phyloP scores from a whole-genome alignment of 2,888 invertebrate genomes.

The Orchesella flavescens region DNA sequence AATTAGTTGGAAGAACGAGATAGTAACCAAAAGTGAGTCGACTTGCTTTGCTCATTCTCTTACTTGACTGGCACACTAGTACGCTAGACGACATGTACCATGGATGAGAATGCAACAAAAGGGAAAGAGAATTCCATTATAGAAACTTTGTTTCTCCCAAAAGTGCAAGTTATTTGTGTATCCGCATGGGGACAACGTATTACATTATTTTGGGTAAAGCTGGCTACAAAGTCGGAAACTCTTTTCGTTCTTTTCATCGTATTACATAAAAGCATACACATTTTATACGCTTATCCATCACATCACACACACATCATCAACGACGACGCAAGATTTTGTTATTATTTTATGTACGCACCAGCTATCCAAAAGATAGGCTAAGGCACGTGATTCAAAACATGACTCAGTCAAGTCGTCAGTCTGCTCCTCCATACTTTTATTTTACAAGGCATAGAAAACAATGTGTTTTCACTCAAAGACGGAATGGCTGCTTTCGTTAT shows the following conservation, averaged over 20 bases:
- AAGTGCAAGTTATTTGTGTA: too few relatives aligned
- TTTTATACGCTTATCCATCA: constrained; percentile 42
- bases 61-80: background rate
- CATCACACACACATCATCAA: constrained; percentile 29
- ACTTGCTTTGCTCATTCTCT: too few relatives aligned
- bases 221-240: too few relatives aligned
- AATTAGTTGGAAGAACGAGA: constrained; percentile 47
- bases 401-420: background rate
- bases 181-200: too few relatives aligned
- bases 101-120: background rate
- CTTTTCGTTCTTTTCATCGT: constrained; percentile 8
- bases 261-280: constrained; percentile 10
- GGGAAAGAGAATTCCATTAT: background rate
- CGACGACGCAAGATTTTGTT: too few relatives aligned
- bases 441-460: too few relatives aligned
- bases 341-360: background rate
- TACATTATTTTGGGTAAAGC: too few relatives aligned
- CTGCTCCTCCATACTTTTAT: too few relatives aligned
- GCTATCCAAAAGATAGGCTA: background rate
- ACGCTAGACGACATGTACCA: too few relatives aligned
- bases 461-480: too few relatives aligned
- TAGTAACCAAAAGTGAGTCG: background rate
- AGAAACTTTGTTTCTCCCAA: background rate
- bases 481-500: too few relatives aligned
- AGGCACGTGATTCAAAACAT: constrained; percentile 24